Evolutionary conservation across 2,888 invertebrate species (phyloP), one percentile per base, ranked within the genome.

Genomic region (Scelioninae gen. 1): DNA sequence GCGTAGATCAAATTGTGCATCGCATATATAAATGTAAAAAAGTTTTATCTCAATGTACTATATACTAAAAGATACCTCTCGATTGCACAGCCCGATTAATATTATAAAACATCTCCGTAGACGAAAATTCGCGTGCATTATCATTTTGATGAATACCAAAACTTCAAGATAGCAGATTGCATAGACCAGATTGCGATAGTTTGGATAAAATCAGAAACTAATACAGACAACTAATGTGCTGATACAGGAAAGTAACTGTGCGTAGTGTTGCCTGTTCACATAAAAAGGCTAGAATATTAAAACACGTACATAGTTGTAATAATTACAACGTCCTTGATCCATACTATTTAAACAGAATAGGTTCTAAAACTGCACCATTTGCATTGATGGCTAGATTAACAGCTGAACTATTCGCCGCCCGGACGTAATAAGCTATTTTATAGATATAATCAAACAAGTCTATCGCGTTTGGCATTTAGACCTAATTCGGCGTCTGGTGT

Each of bases 361-460:
- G 72, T 45, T 75, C 58, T 65, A 66, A 66, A 66, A 72, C 58
- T 71, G 72, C 62, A 65, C 38, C 16, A 72, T 77, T 76, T 58
- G 76, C 72, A 66, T 72, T 15, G 69, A 68, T 43, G 69, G n/a
- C 43, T 75, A 69, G 72, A 75, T 66, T 66, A 72, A 60, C 66
- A 55, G 71, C 55, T 60, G 51, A 77, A 82, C 77, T 77, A 74
- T 82, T 68, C 65, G 3, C 38, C 72, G 38, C 62, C 82, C 74
- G 82, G 82, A 78, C 66, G 72, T 68, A 82, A 77, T 76, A 74
- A 77, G 60, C 82, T 66, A 82, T 82, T 77, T 76, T 82, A 62
- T 55, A 71, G 82, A 82, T 82, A 60, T 65, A 60, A 82, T 82
- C 81, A 45, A 63, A 29, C 72, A 31, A 76, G 60, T 45, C 1